phyloP scores from a whole-genome alignment of 2,888 invertebrate species.

The Microdon myrmicae region DNA sequence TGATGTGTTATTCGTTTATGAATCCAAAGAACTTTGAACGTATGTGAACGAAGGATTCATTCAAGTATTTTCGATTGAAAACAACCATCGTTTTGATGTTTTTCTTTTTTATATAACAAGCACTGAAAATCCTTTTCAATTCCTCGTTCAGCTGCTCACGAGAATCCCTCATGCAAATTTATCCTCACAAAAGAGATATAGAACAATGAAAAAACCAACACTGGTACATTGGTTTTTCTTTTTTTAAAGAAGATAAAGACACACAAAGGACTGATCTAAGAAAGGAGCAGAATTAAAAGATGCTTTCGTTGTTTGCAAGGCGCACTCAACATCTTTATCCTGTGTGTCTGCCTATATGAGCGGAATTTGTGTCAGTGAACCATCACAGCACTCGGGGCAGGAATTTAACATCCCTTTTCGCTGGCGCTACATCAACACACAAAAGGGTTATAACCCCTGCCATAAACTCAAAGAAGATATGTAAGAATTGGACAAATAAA shows the following conservation, averaged over 20 bases:
- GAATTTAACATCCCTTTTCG: conserved; percentile 27
- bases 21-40: conserved; percentile 14
- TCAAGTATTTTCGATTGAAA: conserved; percentile 27
- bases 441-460: conserved; percentile 3
- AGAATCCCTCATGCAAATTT: conserved; percentile 42
- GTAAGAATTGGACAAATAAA: conserved; percentile 31
- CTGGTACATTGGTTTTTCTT: no score
- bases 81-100: conserved; percentile 13
- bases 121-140: background rate
- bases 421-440: background rate
- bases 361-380: conserved; percentile 45
- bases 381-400: conserved; percentile 21
- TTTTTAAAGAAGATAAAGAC: conserved; percentile 9
- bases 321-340: conserved; percentile 35
- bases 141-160: conserved; percentile 2
- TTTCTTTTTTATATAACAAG: background rate
- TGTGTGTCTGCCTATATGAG: conserved; percentile 2
- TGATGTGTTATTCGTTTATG: conserved; percentile 40
- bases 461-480: conserved; percentile 28
- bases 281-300: background rate
- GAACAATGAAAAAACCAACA: conserved; percentile 40
- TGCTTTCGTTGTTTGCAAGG: conserved; percentile 46
- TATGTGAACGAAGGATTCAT: conserved; percentile 3
- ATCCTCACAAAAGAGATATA: conserved; percentile 27
- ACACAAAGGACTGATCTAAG: background rate